Percentiles rank a stretch among this genome's conserved stretches.
Conservation (phyloP, 2,797 vertebrate species). For the Parauchenoglanis ngamensis region DNA sequence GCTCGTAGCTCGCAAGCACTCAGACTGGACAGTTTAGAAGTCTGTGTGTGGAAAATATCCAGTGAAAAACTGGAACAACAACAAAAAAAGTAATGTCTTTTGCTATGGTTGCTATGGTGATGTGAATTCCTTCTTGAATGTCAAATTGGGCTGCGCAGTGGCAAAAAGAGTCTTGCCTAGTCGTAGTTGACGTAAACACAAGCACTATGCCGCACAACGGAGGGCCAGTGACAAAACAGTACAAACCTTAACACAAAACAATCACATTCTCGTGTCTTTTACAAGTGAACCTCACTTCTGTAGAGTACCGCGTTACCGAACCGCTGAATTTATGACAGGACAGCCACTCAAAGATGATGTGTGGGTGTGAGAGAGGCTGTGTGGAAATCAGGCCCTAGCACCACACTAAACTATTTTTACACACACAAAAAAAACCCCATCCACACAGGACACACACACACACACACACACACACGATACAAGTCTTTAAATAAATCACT, state of each 20-base stretch:
- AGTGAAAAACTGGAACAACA: not conserved
- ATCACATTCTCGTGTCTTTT: not conserved
- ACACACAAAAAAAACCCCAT: not conserved
- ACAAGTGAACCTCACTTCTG: not conserved
- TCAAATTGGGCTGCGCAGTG: not conserved
- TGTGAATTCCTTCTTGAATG: not conserved
- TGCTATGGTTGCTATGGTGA: slow-evolving; percentile 16
- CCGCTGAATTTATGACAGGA: slow-evolving; percentile 4
- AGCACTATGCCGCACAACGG: not conserved
- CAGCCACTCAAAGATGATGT: slow-evolving; percentile 7
- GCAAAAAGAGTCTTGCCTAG: not conserved
- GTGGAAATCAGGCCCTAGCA: slow-evolving; percentile 34
- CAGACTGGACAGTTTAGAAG: not conserved
- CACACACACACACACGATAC: slow-evolving; percentile 6
- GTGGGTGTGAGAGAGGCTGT: not conserved
- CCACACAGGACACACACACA: not conserved
- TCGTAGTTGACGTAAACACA: not conserved
- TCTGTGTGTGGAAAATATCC: not conserved
- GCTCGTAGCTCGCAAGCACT: not conserved
- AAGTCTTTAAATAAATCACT: slow-evolving; percentile 45
- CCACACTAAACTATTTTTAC: slow-evolving; percentile 37
- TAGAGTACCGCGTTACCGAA: not conserved
- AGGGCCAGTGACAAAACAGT: not conserved
- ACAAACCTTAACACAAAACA: slow-evolving; percentile 13
- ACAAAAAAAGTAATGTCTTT: not conserved